phyloP scores from a whole-genome alignment of 2,113 vertebrate genomes.

The Typhlomys cinereus region DNA sequence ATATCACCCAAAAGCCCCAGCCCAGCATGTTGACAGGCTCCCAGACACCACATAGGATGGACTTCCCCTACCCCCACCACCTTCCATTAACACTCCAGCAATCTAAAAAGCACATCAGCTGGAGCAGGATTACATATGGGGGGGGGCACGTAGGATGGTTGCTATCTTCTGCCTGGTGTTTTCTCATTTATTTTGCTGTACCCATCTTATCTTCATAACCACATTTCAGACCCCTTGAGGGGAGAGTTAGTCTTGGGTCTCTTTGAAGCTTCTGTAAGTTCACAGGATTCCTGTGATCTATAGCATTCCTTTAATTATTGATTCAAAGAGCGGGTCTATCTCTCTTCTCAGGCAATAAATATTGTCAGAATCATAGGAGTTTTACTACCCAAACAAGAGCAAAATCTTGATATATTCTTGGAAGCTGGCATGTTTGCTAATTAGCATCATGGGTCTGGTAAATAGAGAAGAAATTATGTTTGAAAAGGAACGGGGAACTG shows the following conservation, averaged over 20 bases:
- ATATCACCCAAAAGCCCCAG: too few species aligned
- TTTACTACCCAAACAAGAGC: constrained; percentile 4
- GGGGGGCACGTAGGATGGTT: neutral
- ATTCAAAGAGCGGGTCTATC: constrained; percentile 1
- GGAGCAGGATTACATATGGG: neutral
- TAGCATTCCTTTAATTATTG: neutral
- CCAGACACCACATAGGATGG: neutral
- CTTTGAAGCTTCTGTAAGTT: constrained; percentile 5
- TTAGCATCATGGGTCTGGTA: constrained; percentile 54
- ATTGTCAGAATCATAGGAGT: constrained; percentile 16
- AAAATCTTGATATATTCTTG: constrained; percentile 18
- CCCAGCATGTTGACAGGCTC: neutral
- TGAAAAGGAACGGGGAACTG: constrained; percentile 49
- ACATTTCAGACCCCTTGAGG: constrained; percentile 13
- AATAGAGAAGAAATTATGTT: constrained; percentile 43
- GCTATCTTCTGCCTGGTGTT: neutral
- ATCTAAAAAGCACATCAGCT: too few species aligned
- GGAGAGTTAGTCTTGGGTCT: neutral
- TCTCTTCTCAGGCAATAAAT: neutral
- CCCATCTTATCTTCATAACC: constrained; percentile 46
- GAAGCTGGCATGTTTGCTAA: constrained; percentile 53
- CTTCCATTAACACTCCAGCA: neutral
- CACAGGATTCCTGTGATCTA: neutral
- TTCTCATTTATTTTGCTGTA: neutral
- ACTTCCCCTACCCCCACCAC: too few species aligned